Conservation (phyloP, 2,113 vertebrate species). For the Cololabis saira region DNA sequence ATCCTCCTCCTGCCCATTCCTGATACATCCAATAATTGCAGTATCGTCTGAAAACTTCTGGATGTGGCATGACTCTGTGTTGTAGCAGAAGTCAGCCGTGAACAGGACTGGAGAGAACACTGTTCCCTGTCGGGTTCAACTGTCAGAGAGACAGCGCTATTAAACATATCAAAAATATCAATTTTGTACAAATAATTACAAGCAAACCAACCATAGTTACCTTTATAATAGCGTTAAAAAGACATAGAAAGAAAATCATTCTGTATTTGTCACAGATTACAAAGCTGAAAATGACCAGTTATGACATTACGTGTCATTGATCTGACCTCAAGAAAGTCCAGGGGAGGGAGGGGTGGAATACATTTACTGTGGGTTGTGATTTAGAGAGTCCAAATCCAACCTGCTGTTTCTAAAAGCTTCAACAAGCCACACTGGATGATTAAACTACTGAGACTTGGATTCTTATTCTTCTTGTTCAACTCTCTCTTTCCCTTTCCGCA, state of each 20-base stretch:
- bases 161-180: no score
- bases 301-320: conserved; percentile 2
- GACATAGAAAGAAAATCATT: neutral
- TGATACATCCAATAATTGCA: no score
- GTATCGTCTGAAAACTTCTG: no score
- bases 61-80: no score
- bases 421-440: conserved; percentile 72
- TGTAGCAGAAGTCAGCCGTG: no score
- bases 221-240: neutral
- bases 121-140: no score
- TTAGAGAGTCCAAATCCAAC: conserved; percentile 62
- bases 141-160: no score
- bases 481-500: conserved; percentile 41
- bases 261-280: neutral
- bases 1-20: no score
- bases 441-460: conserved; percentile 66
- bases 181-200: conserved; percentile 9
- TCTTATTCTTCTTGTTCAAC: conserved; percentile 40
- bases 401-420: conserved; percentile 71
- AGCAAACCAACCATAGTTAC: neutral
- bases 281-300: neutral
- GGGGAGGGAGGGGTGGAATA: conserved; percentile 40
- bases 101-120: no score
- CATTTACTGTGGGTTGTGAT: conserved; percentile 67
- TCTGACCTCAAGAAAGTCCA: neutral